phyloP scores from a whole-genome alignment of 1,140 invertebrate genomes.

The Papilio machaon region DNA sequence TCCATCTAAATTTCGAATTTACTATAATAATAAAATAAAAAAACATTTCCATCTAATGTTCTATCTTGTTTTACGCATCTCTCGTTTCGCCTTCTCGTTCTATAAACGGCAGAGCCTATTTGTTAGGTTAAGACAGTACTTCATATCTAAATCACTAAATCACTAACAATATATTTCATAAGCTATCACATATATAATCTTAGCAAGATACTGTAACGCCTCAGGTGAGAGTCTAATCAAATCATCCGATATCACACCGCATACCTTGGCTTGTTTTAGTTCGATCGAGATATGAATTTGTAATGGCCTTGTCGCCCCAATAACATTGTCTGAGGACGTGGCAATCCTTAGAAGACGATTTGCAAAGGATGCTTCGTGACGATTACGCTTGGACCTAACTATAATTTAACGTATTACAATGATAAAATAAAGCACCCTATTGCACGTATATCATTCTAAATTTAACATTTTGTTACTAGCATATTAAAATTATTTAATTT shows the following conservation, averaged over 20 bases:
- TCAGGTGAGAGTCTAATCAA: constrained; percentile 22
- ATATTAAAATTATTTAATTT: too few relatives aligned
- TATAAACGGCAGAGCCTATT: too few relatives aligned
- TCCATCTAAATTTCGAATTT: too few relatives aligned
- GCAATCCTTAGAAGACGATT: constrained; percentile 28
- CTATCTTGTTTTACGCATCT: too few relatives aligned
- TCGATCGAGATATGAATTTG: constrained; percentile 33
- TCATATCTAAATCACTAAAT: neutral
- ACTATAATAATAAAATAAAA: too few relatives aligned
- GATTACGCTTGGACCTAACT: neutral
- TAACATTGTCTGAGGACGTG: constrained; percentile 12
- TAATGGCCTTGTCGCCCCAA: constrained; percentile 6
- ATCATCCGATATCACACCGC: constrained; percentile 27
- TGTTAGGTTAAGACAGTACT: too few relatives aligned
- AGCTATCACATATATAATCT: neutral
- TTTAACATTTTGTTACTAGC: too few relatives aligned
- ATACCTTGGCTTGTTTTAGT: constrained; percentile 26
- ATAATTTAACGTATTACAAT: neutral
- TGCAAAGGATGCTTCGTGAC: constrained; percentile 10
- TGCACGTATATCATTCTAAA: neutral
- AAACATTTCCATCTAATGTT: too few relatives aligned
- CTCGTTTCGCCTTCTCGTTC: too few relatives aligned
- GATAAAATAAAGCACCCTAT: neutral
- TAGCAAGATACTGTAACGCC: neutral
- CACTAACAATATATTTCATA: neutral